Base-by-base conservation (phyloP, 2,113 vertebrate genomes). In the Leptobrachium leishanense region DNA sequence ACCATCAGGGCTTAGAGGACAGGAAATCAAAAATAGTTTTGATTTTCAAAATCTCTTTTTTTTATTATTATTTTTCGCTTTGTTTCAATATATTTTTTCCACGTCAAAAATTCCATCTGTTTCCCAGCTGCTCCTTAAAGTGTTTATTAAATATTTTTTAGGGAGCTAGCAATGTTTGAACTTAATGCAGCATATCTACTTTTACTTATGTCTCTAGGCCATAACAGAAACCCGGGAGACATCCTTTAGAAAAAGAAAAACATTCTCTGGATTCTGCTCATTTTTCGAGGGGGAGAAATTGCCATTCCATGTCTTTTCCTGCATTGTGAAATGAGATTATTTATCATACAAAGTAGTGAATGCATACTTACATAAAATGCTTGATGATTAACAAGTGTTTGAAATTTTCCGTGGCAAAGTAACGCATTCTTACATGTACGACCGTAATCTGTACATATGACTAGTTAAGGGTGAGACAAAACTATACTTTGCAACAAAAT, bases 261-360 rank as follows among this genome's bases (percentile, higher is more conserved):
- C 84, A 88, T 88, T 91, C 83, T 76, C 82, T 72, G 68, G 85
- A 86, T 90, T 90, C 88, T 75, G 86, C 67, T 77, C 81, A 82
- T 5, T 84, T 81, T 86, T 83, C 72, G 66, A 82, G 87, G 66
- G 68, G 75, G 15, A 44, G 77, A 84, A 15, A 12, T 46, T 2
- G 31, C 50, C 65, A 43, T 39, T 11, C 39, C 64, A 10, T 74
- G 50, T 40, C 5, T 42, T 41, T 0, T 0, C 0, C 10, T 64
- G 72, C 50, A 39, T n/a, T 0, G 0, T 0, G 0, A 62, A 63
- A 15, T 6, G 12, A 1, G 20, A 74, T 73, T 74, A 74, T 74
- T 72, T 72, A 72, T 31, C 46, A 13, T 5, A 50, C 69, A 39
- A 54, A 72, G 46, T 40, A 43, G 46, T 54, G 69, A 64, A 15